These are phyloP conservation scores for Drosophila longiperda DNA, from an alignment of 2,888 invertebrate species.

Conservation along the genomic window DNA sequence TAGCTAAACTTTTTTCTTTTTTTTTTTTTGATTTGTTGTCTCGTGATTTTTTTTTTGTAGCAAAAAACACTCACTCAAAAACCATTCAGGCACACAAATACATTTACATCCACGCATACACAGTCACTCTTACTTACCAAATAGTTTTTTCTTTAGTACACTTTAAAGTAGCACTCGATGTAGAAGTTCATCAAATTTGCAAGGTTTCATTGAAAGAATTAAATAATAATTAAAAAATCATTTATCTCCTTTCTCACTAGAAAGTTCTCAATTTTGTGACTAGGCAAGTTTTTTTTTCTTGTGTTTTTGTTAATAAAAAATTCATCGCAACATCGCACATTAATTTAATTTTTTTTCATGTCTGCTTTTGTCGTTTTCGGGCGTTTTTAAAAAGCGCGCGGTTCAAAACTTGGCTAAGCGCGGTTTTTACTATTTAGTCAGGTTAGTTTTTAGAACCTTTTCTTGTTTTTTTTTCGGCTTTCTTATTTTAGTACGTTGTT, in stretches of 20 bases:
- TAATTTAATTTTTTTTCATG: constrained; percentile 21
- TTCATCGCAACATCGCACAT: constrained; percentile 47
- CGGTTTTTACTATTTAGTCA: constrained; percentile 43
- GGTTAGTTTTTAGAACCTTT: constrained; percentile 35
- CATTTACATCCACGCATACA: constrained; percentile 9
- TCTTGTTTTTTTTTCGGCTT: constrained; percentile 18
- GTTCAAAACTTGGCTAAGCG: constrained; percentile 57
- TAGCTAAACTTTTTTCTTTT: neutral
- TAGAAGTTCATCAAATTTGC: constrained; percentile 41
- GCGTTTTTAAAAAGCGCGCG: constrained; percentile 32
- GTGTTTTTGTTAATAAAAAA: constrained; percentile 34
- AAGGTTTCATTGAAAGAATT: constrained; percentile 42
- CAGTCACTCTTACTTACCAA: constrained; percentile 49
- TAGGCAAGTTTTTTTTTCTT: constrained; percentile 70
- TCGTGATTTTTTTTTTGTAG: constrained; percentile 18
- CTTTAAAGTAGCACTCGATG: constrained; percentile 72
- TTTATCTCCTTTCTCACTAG: constrained; percentile 59
- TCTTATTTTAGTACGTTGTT: constrained; percentile 60
- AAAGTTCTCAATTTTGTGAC: constrained; percentile 78
- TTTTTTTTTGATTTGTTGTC: constrained; percentile 11
- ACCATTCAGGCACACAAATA: constrained; percentile 6
- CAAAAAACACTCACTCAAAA: constrained; percentile 40
- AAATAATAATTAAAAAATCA: constrained; percentile 37
- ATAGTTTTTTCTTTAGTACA: constrained; percentile 61
- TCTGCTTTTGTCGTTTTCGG: constrained; percentile 11